phyloP scores from a whole-genome alignment of 2,888 invertebrate genomes.

The Euproctis similis region DNA sequence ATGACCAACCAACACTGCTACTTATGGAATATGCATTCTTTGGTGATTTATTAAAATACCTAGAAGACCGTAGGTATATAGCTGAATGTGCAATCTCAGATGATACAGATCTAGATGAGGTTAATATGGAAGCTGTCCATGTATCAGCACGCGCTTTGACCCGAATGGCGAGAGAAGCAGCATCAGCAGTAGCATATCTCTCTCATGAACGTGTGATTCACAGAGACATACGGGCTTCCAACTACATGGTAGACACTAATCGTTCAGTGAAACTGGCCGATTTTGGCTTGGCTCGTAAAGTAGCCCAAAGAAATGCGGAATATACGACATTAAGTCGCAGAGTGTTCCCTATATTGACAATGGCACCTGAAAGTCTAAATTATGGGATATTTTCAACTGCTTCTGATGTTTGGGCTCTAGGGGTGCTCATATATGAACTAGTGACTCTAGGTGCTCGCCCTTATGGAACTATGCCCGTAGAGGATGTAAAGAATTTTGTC shows the following conservation, averaged over 20 bases:
- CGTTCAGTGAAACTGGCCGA: conserved; percentile 86
- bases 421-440: conserved; percentile 89
- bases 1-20: conserved; percentile 86
- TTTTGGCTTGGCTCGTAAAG: conserved; percentile 90
- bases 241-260: conserved; percentile 84
- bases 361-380: conserved; percentile 90
- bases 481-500: conserved; percentile 76
- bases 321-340: conserved; percentile 89
- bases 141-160: conserved; percentile 42
- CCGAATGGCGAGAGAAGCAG: conserved; percentile 36
- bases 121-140: conserved; percentile 56
- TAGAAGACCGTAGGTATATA: conserved; percentile 81
- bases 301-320: conserved; percentile 81
- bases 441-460: conserved; percentile 93
- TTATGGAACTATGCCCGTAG: conserved; percentile 83
- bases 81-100: conserved; percentile 68
- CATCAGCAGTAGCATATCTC: conserved; percentile 53
- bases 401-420: conserved; percentile 92
- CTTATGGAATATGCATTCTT: conserved; percentile 95
- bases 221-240: conserved; percentile 87
- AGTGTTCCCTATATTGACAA: conserved; percentile 91
- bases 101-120: not conserved
- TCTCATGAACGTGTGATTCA: conserved; percentile 3
- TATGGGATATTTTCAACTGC: conserved; percentile 87
- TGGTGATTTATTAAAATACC: conserved; percentile 89